Evolutionary conservation across 2,113 vertebrate genomes (phyloP), one percentile per base, ranked within the genome.

Genomic region (Sebastes fasciatus): DNA sequence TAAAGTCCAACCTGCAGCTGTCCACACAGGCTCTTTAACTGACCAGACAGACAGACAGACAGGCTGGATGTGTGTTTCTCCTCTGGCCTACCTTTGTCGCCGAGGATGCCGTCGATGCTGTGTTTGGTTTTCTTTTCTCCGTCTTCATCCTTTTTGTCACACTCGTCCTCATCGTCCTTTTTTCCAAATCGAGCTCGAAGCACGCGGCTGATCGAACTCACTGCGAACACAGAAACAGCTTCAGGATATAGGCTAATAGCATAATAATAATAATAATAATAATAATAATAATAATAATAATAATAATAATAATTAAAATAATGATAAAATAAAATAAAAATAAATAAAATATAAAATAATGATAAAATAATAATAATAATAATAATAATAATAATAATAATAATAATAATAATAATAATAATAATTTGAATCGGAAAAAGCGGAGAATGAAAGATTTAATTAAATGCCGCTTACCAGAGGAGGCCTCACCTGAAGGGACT

Each of bases 201-300:
- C 77, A 99, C 98, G 8, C 98, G 97, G 94, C 98, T 99, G 96
- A 99, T 99, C 79, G 98, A 99, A 93, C 98, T 99, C 96, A 99
- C 98, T 99, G 96, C 92, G 9, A 61, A 85, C 45, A 78, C 0
- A 77, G 19, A 52, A 19, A 14, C n/a, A 57, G 9, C 51, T 51
- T 75, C 68, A 85, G 19, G 26, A 34, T 34, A 34, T 5, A 34
- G 14, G 26, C 14, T 8, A 52, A 74, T 11, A 17, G 17, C 10
- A 64, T 5, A 16, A 2, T 1, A 12, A 14, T 19, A 14, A 48
- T 42, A 57, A 65, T 19, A 8, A 42, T 34, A 6, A 12, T 55
- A 54, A 54, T 45, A 49, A 65, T 40, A 58, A 19, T 71, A 17
- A 60, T 2, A 46, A 34, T 34, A 34, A 34, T 34, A 34, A 34